These are phyloP conservation scores for Apocheima hispidaria DNA, from an alignment of 2,888 invertebrate genomes.

Conservation along the genomic window DNA sequence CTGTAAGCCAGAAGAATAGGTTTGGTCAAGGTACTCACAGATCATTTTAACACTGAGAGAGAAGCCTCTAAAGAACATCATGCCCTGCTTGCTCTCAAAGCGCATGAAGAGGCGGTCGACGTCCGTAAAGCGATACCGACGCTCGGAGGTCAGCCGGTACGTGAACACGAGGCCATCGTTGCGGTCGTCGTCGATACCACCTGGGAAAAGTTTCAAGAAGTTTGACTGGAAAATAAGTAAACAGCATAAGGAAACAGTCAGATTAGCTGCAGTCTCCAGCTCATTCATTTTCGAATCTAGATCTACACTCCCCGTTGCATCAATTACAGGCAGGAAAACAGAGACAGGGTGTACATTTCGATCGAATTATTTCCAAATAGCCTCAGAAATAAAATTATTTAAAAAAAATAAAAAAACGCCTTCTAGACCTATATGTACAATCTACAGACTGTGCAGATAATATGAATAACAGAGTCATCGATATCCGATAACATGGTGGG, in stretches of 20 bases:
- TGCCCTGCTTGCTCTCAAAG: conserved; percentile 58
- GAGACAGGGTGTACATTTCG: no score
- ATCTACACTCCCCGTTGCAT: no score
- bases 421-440: no score
- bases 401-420: no score
- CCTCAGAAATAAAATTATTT: no score
- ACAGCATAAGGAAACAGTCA: not conserved
- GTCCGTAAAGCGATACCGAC: conserved; percentile 66
- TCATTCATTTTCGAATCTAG: no score
- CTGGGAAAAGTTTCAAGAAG: conserved; percentile 48
- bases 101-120: conserved; percentile 72
- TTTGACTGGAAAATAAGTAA: not conserved
- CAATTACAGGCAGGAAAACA: no score
- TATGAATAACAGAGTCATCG: no score
- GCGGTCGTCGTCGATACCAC: conserved; percentile 63
- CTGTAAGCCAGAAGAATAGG: not conserved
- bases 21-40: conserved; percentile 57
- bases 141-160: conserved; percentile 57
- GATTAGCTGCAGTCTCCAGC: no score
- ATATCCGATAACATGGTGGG: no score
- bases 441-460: no score
- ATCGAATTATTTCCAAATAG: no score
- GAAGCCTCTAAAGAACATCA: conserved; percentile 62
- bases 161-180: conserved; percentile 71
- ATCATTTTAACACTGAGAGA: conserved; percentile 67